Conservation (phyloP, 2,888 invertebrate species). For the Chaitophorus viminalis region DNA sequence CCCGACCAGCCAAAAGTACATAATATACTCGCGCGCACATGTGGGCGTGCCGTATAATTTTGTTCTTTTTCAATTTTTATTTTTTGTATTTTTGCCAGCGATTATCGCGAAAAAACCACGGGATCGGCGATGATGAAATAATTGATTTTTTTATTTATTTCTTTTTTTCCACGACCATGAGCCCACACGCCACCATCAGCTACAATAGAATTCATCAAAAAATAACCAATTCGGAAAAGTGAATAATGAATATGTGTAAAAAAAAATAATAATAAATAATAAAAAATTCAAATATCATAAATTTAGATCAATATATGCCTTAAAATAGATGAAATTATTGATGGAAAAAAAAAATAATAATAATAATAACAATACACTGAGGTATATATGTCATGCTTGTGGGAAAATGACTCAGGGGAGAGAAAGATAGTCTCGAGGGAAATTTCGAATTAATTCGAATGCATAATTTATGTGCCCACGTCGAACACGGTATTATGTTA, state of each 20-base stretch:
- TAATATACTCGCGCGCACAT: neutral
- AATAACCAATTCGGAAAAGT: neutral
- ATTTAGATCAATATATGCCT: neutral
- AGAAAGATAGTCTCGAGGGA: conserved; percentile 24
- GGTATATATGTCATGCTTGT: neutral
- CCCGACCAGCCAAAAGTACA: conserved; percentile 16
- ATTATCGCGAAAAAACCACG: neutral
- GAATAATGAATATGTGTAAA: too few relatives aligned
- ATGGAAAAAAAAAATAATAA: conserved; percentile 2
- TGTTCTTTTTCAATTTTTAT: conserved; percentile 40
- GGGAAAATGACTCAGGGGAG: conserved; percentile 11
- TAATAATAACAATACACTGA: conserved; percentile 17
- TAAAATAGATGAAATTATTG: neutral
- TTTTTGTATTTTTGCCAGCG: conserved; percentile 23
- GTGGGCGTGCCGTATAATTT: neutral
- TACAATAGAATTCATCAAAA: neutral
- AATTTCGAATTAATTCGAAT: conserved; percentile 55
- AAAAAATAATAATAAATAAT: neutral
- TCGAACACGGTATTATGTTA: neutral
- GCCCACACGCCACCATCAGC: neutral
- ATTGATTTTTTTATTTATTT: conserved; percentile 9
- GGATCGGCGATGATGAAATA: neutral
- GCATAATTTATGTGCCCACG: conserved; percentile 32
- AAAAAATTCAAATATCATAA: neutral
- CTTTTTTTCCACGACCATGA: neutral